Percentiles rank a stretch among this genome's conserved stretches.
phyloP scores from a whole-genome alignment of 2,888 invertebrate species.

The Exephanes ischioxanthus region DNA sequence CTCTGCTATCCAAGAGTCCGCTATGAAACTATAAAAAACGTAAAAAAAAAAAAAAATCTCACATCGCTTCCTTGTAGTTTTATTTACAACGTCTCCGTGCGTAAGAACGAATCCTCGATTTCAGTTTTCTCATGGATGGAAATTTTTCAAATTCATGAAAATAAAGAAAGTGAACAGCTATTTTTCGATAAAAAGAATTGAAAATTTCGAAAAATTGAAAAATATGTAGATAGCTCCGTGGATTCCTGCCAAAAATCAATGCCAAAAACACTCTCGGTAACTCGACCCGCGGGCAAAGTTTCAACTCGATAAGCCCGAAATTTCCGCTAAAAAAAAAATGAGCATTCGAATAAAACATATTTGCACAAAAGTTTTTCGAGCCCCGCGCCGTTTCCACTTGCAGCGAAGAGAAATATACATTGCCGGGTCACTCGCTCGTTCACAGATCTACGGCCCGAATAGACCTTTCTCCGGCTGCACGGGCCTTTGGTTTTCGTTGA shows the following conservation, averaged over 20 bases:
- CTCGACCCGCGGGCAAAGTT: neutral
- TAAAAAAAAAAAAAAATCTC: neutral
- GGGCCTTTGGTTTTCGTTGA: slow-evolving; percentile 51
- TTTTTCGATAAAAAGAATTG: neutral
- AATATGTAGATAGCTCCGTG: neutral
- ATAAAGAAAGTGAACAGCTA: neutral
- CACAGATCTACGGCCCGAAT: slow-evolving; percentile 19
- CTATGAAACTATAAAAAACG: neutral
- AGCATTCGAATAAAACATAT: slow-evolving; percentile 21
- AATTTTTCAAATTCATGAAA: neutral
- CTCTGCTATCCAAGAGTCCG: neutral
- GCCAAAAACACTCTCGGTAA: no score
- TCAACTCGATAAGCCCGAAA: neutral
- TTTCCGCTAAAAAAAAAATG: slow-evolving; percentile 15
- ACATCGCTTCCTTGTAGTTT: neutral
- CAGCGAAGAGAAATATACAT: slow-evolving; percentile 26
- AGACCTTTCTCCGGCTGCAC: slow-evolving; percentile 19
- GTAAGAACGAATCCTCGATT: neutral
- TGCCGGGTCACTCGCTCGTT: slow-evolving; percentile 26
- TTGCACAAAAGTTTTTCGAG: slow-evolving; percentile 30
- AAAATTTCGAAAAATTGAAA: no score
- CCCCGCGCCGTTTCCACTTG: neutral
- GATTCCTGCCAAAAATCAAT: neutral
- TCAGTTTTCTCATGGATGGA: neutral
- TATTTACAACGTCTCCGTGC: neutral